Percentiles rank a stretch among this genome's conserved stretches.
Evolutionary conservation across 1,140 invertebrate genomes (phyloP).

Genomic region (Cyrtorhinus lividipennis): DNA sequence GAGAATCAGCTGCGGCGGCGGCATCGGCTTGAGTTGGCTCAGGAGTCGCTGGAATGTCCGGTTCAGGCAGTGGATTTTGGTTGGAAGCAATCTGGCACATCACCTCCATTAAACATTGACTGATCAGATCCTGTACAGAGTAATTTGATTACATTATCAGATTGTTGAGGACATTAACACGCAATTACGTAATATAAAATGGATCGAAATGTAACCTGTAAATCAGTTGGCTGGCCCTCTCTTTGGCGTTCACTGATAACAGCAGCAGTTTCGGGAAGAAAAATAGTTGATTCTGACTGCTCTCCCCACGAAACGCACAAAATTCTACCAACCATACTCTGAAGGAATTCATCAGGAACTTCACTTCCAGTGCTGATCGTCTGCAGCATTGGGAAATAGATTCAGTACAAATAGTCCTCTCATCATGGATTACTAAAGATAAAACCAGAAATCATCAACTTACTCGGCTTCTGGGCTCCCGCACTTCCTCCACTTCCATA

Average conservation of each 20-base stretch:
- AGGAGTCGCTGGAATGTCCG: slow-evolving; percentile 14
- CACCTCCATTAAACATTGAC: slow-evolving; percentile 53
- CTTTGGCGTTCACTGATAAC: slow-evolving; percentile 27
- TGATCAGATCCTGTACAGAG: slow-evolving; percentile 35
- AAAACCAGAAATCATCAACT: no score
- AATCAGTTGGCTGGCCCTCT: slow-evolving; percentile 31
- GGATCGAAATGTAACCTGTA: slow-evolving; percentile 33
- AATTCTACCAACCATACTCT: slow-evolving; percentile 42
- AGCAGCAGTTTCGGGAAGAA: slow-evolving; percentile 45
- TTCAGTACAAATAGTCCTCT: no score
- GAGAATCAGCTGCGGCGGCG: slow-evolving; percentile 31
- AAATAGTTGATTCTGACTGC: slow-evolving; percentile 39
- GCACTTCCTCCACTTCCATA: slow-evolving; percentile 50
- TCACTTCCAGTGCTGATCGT: slow-evolving; percentile 39
- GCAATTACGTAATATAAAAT: background rate
- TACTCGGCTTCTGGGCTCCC: slow-evolving; percentile 32
- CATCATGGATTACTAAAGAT: no score
- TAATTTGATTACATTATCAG: no score
- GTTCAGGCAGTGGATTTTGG: slow-evolving; percentile 40
- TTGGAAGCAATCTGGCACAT: slow-evolving; percentile 42
- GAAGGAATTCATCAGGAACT: slow-evolving; percentile 44
- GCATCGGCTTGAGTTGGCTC: slow-evolving; percentile 32
- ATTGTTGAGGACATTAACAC: background rate
- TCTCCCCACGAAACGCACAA: slow-evolving; percentile 49
- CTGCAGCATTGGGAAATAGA: slow-evolving; percentile 27